Conservation (phyloP, 2,113 vertebrate genomes). For the Tachuris rubrigastra region DNA sequence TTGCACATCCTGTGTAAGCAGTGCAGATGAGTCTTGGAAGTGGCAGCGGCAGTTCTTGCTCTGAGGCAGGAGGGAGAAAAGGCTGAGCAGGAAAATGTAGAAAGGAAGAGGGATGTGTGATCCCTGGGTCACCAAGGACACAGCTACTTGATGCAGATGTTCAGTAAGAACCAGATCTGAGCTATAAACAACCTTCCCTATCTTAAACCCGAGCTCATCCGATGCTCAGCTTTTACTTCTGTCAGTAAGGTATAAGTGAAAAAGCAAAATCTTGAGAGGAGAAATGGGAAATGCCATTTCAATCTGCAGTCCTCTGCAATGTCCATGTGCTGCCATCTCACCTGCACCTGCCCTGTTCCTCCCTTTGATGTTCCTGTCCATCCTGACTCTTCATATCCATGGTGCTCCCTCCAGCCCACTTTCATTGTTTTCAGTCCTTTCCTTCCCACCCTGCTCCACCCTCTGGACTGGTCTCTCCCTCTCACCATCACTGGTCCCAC, state of each 20-base stretch:
- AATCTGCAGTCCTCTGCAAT: background rate
- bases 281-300: background rate
- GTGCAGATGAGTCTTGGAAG: background rate
- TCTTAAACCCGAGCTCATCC: background rate
- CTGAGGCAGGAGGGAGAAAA: background rate
- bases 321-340: background rate
- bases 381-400: background rate
- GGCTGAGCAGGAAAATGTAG: background rate
- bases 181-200: background rate
- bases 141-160: background rate
- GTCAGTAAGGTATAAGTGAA: background rate
- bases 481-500: background rate
- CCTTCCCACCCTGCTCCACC: background rate
- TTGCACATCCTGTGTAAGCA: background rate
- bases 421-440: background rate
- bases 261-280: background rate
- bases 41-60: slow-evolving; percentile 15
- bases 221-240: background rate
- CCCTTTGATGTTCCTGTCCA: background rate
- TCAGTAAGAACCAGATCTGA: background rate
- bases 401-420: background rate
- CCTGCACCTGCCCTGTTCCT: background rate
- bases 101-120: background rate
- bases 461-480: background rate
- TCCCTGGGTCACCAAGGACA: background rate